Evolutionary conservation across 2,113 vertebrate genomes (phyloP), one percentile per base, ranked within the genome.

Genomic region (Periophthalmus modestus): DNA sequence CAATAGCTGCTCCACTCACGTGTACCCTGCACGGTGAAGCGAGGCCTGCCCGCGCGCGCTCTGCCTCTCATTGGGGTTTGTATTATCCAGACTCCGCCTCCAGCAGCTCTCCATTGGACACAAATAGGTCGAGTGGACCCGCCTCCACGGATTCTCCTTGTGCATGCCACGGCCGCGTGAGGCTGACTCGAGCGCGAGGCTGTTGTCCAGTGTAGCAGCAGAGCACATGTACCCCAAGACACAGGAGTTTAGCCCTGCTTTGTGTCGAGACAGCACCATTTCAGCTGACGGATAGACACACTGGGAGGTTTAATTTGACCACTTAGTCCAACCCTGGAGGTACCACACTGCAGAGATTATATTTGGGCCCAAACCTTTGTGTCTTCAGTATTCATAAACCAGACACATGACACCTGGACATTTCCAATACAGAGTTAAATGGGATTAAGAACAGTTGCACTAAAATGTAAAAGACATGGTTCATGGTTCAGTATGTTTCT

Each of bases 131-230:
- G 82, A 24, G 19, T 16, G 47, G 72, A 75, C 85, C 89, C 90
- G 87, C 92, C 93, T 84, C 74, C 82, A 73, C 79, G 71, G 84
- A 81, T 87, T 82, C 85, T 87, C 91, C 85, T 70, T 52, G 73
- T 87, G 90, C 89, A 92, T 91, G 93, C 91, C 58, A 86, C 80
- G 72, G 93, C 93, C 93, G 92, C 93, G 93, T 94, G 94, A 94
- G 91, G 76, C 75, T 65, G 70, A 84, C 78, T 82, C 67, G 77
- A 81, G 75, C 84, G 86, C 84, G 85, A 87, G 81, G 74, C 43
- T 62, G 76, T 75, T 5, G 48, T 79, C 73, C 78, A 67, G 74
- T 81, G 88, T 86, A 77, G 73, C 68, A 69, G 77, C 74, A 74
- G 47, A 81, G 83, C 89, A 82, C 81, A 88, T 87, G 82, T 61